Evolutionary conservation across 2,113 vertebrate species (phyloP).

Genomic region (Gnathonemus echidnorhynchus): DNA sequence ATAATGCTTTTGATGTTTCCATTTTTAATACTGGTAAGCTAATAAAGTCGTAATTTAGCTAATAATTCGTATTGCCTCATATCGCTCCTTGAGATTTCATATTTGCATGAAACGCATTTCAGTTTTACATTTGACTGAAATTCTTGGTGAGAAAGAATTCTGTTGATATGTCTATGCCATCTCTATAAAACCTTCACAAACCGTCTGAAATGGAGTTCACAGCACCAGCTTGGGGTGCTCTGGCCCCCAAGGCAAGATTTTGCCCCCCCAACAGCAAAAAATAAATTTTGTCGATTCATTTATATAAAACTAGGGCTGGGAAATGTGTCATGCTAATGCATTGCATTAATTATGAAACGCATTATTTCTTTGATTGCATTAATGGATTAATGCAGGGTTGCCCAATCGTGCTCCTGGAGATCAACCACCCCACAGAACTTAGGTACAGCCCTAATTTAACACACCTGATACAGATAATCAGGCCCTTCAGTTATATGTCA

Average conservation of each 20-base stretch:
- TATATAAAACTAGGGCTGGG: background rate
- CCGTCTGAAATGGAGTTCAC: background rate
- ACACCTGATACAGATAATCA: background rate
- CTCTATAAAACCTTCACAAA: background rate
- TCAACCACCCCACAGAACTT: no score
- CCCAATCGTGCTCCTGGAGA: background rate
- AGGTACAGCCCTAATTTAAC: background rate
- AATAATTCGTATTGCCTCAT: background rate
- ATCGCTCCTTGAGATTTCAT: background rate
- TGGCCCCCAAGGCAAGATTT: no score
- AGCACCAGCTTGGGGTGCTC: background rate
- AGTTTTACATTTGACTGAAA: background rate
- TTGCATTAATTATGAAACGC: background rate
- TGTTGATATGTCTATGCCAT: background rate
- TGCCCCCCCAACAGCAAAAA: background rate
- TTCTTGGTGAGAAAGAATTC: background rate
- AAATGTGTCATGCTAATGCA: background rate
- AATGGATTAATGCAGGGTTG: background rate
- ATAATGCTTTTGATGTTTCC: conserved; percentile 18
- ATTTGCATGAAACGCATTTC: background rate
- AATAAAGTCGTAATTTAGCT: conserved; percentile 3
- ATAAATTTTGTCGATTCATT: background rate
- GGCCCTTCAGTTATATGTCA: background rate
- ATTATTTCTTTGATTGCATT: background rate
- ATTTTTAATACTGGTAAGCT: background rate